A percentile compares a stretch with the other conserved stretches of the same genome.
phyloP scores from a whole-genome alignment of 2,888 invertebrate genomes.

The Drosophila prolongata region DNA sequence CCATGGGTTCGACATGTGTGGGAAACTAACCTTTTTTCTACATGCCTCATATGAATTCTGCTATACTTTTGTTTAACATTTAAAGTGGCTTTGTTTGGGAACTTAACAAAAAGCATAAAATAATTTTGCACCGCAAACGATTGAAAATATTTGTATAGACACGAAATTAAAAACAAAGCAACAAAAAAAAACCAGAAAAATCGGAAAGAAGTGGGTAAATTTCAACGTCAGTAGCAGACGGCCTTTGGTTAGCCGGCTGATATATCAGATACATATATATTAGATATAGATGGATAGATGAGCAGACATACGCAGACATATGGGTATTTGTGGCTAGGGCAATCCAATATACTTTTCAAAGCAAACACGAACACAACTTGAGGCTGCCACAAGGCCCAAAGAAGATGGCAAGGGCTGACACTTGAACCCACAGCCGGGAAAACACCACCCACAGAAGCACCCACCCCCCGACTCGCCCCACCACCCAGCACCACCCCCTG shows the following conservation, averaged over 20 bases:
- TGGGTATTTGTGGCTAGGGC: slow-evolving; percentile 41
- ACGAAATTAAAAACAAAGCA: slow-evolving; percentile 36
- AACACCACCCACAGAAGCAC: slow-evolving; percentile 12
- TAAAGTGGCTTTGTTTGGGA: slow-evolving; percentile 70
- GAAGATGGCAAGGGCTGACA: slow-evolving; percentile 48
- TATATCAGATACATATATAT: slow-evolving; percentile 19
- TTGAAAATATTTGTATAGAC: slow-evolving; percentile 38
- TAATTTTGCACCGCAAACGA: slow-evolving; percentile 13
- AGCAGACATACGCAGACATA: slow-evolving; percentile 1
- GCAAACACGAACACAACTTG: slow-evolving; percentile 70
- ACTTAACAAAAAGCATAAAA: slow-evolving; percentile 1
- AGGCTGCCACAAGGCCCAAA: slow-evolving; percentile 54
- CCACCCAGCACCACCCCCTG: slow-evolving; percentile 1
- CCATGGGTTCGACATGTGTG: slow-evolving; percentile 28
- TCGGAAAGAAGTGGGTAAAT: slow-evolving; percentile 54
- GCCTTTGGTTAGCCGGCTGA: slow-evolving; percentile 15
- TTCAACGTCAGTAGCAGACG: slow-evolving; percentile 55
- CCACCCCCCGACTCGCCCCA: background rate
- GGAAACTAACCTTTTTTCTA: slow-evolving; percentile 68
- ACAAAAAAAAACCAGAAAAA: background rate
- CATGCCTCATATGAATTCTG: slow-evolving; percentile 52
- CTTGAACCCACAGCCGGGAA: slow-evolving; percentile 36
- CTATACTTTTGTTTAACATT: slow-evolving; percentile 79
- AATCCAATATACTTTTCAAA: slow-evolving; percentile 80
- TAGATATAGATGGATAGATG: slow-evolving; percentile 7